phyloP scores from a whole-genome alignment of 2,797 vertebrate genomes.

The Helarctos malayanus region DNA sequence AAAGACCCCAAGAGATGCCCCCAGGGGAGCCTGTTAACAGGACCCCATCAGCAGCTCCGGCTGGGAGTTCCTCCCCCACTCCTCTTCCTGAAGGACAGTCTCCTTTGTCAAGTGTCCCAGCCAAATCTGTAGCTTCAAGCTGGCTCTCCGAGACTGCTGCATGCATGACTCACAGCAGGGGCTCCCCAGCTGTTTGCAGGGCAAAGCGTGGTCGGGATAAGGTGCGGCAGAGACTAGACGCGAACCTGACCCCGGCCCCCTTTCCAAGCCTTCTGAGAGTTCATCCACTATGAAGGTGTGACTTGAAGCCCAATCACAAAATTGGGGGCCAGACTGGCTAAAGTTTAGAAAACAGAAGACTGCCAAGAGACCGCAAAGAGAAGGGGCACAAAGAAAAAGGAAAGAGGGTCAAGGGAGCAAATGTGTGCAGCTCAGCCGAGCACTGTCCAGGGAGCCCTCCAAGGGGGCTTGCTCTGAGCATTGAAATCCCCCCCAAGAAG shows the following conservation, averaged over 20 bases:
- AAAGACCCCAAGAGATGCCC: background rate
- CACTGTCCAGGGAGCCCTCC: background rate
- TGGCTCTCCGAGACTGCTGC: rapidly evolving
- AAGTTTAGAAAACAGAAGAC: background rate
- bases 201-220: background rate
- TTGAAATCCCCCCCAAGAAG: background rate
- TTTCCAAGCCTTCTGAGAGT: background rate
- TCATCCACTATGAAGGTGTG: background rate
- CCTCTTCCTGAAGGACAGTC: background rate
- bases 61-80: background rate
- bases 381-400: background rate
- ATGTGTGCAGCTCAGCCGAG: rapidly evolving
- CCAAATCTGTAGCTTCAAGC: background rate
- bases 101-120: background rate
- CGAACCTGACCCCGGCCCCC: no score
- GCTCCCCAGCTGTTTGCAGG: background rate
- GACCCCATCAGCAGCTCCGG: background rate
- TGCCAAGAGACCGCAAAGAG: background rate
- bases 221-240: rapidly evolving
- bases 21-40: background rate
- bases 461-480: background rate
- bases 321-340: background rate
- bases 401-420: background rate
- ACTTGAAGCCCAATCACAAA: background rate
- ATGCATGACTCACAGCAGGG: background rate